Evolutionary conservation across 2,888 invertebrate species (phyloP), one percentile per base, ranked within the genome.

Genomic region (Eueremaeus valkanovi): DNA sequence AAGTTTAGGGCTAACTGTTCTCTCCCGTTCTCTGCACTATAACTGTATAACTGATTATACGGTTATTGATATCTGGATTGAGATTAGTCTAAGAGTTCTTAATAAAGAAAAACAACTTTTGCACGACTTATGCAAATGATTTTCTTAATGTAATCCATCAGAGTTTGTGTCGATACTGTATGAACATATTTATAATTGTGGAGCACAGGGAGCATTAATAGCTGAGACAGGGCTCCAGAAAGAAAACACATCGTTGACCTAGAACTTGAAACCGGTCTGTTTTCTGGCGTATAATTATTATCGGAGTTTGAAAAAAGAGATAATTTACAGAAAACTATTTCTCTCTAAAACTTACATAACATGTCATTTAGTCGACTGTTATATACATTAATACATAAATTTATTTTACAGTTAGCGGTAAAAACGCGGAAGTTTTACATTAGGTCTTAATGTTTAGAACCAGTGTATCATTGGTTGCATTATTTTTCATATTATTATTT

Each of bases 191-290:
- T 58, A 58, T 58, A 58, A 58, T 58, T 58, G 31, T 27, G 31
- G 31, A 31, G 58, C 58, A 31, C 51, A 16, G 8, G 2, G 1
- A 9, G 29, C 29, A 11, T 13, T 58, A 3, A 58, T 29, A 66
- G 36, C n/a, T 16, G 36, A 66, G 21, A 66, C n/a, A 66, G 16
- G 18, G 8, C 31, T 31, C 8, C 27, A 55, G 6, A 33, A 18
- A 66, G n/a, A 33, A 29, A 33, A 33, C 13, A 21, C 11, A 36
- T 8, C n/a, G 21, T 16, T 70, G 70, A 21, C 70, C 70, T 70
- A 40, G 70, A 70, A 70, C 70, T 70, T 70, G 70, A 70, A 70
- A 70, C 70, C 70, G 40, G 70, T 70, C 70, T 16, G 6, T 1
- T 33, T 33, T 33, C 16, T 29, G 29, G 58, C 58, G 13, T 29